Evolutionary conservation across 2,113 vertebrate species (phyloP), one percentile per base, ranked within the genome.

Genomic region (Siniperca chuatsi): DNA sequence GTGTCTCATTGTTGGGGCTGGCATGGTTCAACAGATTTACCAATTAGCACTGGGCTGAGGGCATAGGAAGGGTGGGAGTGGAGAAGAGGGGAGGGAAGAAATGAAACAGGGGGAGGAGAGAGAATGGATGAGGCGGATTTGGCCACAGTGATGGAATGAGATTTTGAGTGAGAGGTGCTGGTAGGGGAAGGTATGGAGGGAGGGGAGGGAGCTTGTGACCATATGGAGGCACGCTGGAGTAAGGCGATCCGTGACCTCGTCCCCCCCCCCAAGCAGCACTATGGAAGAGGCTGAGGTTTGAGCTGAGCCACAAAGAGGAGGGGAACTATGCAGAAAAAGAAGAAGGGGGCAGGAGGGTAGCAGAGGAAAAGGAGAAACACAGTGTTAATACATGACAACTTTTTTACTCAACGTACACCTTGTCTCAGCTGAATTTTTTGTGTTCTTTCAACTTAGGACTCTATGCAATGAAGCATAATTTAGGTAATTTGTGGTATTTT

Each of bases 1-100:
- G 96, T 96, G 96, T 95, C 95, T 96, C 93, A 96, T 96, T 96
- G 96, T 96, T 95, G 88, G 91, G 71, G 89, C 91, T 91, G 93
- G 94, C 93, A 95, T 93, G 94, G 95, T 96, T 96, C 95, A 96
- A 95, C 94, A 95, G 95, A 96, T 95, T 96, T 95, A 95, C 93
- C 96, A 96, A 96, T 96, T 96, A 96, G 94, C 93, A 93, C 94
- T 84, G 93, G 95, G 95, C 92, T 81, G 87, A 93, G 95, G 93
- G 92, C 90, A 92, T 66, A 86, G 90, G 84, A 75, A 85, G 80
- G 90, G 80, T 40, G 89, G 87, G 88, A 76, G 83, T 15, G 64
- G 80, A 84, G 72, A 25, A 48, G 88, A 64, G 64, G 69, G 75
- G 74, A 64, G 81, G 78, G 77, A 79, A 82, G 82, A 78, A 90